These are phyloP conservation scores for Megalops cyprinoides DNA, from an alignment of 2,797 vertebrate genomes.

Conservation along the genomic window DNA sequence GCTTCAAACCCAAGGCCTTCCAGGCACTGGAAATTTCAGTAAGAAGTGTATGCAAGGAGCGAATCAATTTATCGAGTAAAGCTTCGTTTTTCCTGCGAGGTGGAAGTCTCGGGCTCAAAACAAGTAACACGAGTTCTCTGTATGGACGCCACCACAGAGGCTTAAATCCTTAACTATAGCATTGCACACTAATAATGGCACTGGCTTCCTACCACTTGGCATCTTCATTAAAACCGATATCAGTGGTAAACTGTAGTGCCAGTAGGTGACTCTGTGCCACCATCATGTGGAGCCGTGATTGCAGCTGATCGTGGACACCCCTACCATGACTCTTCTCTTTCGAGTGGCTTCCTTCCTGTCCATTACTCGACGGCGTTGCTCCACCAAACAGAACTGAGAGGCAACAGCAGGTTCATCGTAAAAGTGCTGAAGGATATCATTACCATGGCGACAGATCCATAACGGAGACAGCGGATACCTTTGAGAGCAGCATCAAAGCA, in stretches of 20 bases:
- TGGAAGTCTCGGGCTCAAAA: not conserved
- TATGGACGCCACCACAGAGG: not conserved
- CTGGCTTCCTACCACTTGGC: not conserved
- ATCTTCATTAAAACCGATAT: not conserved
- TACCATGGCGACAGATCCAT: constrained; percentile 1
- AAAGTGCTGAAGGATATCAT: not conserved
- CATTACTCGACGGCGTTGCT: not conserved
- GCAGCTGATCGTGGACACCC: not conserved
- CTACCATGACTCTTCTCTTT: not conserved
- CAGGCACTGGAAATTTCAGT: not conserved
- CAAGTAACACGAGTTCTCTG: not conserved
- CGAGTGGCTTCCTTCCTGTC: not conserved
- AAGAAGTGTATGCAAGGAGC: not conserved
- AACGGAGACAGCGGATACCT: not conserved
- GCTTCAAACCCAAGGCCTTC: not conserved
- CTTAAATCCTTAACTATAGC: not conserved
- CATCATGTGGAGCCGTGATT: not conserved
- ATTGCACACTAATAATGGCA: not conserved
- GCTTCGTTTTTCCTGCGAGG: not conserved
- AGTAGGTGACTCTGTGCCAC: not conserved
- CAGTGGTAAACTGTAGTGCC: not conserved
- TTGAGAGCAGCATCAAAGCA: not conserved
- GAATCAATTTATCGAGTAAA: not conserved
- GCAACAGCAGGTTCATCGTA: not conserved
- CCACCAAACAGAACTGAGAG: not conserved